Evolutionary conservation across 2,888 invertebrate genomes (phyloP), one percentile per base, ranked within the genome.

Genomic region (Brachyptera risi): DNA sequence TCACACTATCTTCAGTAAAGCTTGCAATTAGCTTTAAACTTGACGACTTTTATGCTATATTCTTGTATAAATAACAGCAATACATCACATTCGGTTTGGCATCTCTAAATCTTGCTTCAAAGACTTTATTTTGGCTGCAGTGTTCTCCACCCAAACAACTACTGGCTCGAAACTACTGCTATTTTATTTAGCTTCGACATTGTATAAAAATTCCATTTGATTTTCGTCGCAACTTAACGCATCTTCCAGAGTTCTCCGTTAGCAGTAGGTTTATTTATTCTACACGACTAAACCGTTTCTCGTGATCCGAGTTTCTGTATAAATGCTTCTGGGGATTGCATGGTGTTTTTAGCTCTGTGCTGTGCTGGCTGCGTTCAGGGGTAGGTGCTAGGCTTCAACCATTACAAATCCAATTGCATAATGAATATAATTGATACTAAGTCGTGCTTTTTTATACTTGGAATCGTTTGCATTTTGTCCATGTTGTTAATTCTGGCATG

Each of bases 221-320:
- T 54, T 51, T 24, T 23, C 40, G 49, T 58, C 35, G 49, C 75
- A 72, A 73, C 75, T 76, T 75, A 75, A 76, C 75, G 75, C 75
- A 76, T 75, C 75, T 76, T 75, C 75, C 75, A 70, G 74, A 74
- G 75, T 73, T 74, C 73, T 75, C 74, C 27, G 44, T 63, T 44
- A 60, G 56, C 26, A 42, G 31, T 27, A 57, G 56, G 40, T 27
- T 59, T 11, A 31, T 31, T 31, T 11, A 35, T 50, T n/a, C n/a
- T n/a, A n/a, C 26, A 61, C 44, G 44, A 51, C 42, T 44, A 23
- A 54, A 35, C 13, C 21, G 7, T 51, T 54, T 11, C 37, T 17
- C 19, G 37, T 17, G 11, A 37, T 11, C 17, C 21, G 2, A 19
- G 37, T 19, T 35, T 54, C 21, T 3, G 37, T 19, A 4, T 44